Evolutionary conservation across 2,888 invertebrate genomes (phyloP).

Genomic region (Sminthurinus aureus): DNA sequence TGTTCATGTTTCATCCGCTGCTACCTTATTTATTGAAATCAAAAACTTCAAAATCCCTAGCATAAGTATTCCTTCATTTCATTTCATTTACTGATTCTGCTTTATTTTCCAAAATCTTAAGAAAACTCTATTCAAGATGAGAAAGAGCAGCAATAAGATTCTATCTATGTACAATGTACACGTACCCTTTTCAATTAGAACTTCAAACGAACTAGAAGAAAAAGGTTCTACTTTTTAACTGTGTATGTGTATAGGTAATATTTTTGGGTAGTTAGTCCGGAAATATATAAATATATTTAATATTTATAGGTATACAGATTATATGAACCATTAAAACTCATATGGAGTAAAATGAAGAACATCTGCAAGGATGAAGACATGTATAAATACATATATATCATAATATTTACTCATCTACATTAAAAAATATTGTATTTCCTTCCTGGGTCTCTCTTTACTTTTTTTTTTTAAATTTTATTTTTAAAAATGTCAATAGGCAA

Average conservation of each 20-base stretch:
- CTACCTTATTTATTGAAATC: background rate
- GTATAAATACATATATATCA: background rate
- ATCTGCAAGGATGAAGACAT: constrained; percentile 28
- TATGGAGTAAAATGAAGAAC: constrained; percentile 1
- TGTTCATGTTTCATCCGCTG: background rate
- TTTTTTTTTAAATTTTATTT: background rate
- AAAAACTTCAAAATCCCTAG: background rate
- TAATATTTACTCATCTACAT: no score
- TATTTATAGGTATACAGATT: background rate
- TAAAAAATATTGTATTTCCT: background rate
- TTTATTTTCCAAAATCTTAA: background rate
- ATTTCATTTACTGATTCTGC: no score
- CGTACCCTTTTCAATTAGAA: constrained; percentile 5
- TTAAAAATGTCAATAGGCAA: background rate
- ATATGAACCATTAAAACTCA: background rate
- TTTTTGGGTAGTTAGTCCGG: no score
- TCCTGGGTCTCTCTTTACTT: constrained; percentile 9
- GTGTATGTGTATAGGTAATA: no score
- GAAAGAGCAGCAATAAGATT: no score
- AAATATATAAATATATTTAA: background rate
- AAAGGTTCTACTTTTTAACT: background rate
- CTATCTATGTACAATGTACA: no score
- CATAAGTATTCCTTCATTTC: no score
- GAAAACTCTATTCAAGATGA: background rate
- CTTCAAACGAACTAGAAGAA: background rate